Evolutionary conservation across 2,888 invertebrate genomes (phyloP).

Genomic region (Drosophila robusta): DNA sequence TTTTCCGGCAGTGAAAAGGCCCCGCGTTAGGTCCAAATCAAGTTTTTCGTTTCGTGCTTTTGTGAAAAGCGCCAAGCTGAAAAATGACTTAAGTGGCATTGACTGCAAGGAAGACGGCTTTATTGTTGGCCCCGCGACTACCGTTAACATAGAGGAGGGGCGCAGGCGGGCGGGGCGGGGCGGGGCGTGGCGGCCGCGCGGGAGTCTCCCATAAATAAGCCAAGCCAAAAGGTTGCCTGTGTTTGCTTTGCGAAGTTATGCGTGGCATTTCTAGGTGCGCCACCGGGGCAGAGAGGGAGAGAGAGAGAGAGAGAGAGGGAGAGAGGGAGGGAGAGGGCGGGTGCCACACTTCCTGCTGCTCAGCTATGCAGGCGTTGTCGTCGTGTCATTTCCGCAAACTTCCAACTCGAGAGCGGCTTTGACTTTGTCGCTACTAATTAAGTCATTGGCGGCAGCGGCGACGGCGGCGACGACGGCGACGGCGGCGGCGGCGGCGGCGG

Average conservation of each 20-base stretch:
- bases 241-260: conserved; percentile 33
- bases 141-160: conserved; percentile 62
- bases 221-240: conserved; percentile 48
- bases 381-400: conserved; percentile 66
- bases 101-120: conserved; percentile 44
- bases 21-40: conserved; percentile 44
- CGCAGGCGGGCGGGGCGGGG: background rate
- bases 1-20: conserved; percentile 66
- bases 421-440: conserved; percentile 79
- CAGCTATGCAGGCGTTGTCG: conserved; percentile 21
- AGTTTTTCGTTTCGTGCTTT: conserved; percentile 45
- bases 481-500: conserved; percentile 65
- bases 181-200: conserved; percentile 28
- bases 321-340: background rate
- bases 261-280: conserved; percentile 53
- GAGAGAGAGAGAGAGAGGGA: no score
- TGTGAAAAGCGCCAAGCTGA: conserved; percentile 31
- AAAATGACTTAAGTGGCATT: conserved; percentile 60
- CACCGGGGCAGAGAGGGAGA: background rate
- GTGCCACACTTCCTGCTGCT: conserved; percentile 55
- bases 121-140: conserved; percentile 69
- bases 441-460: conserved; percentile 68
- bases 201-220: conserved; percentile 66
- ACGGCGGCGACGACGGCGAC: conserved; percentile 62
- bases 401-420: conserved; percentile 49